Conservation (phyloP, 2,888 invertebrate species). For the Macrophya alboannulata region DNA sequence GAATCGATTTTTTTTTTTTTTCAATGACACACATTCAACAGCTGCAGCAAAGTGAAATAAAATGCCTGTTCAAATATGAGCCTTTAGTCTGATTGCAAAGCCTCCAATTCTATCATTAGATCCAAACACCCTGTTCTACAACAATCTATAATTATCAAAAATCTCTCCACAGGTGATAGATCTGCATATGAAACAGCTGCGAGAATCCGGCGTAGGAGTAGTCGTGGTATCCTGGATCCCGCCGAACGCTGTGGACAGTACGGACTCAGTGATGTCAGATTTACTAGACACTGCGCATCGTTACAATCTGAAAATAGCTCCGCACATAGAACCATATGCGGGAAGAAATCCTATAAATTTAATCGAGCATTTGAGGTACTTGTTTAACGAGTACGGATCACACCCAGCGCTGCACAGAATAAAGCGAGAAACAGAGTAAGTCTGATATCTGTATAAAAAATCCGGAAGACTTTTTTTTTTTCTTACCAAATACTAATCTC, state of each 20-base stretch:
- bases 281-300: slow-evolving; percentile 79
- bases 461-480: not conserved
- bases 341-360: slow-evolving; percentile 81
- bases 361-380: slow-evolving; percentile 79
- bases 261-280: slow-evolving; percentile 78
- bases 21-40: no score
- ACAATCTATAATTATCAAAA: not conserved
- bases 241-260: slow-evolving; percentile 76
- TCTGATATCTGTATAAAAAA: slow-evolving; percentile 9
- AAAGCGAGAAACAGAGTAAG: slow-evolving; percentile 77
- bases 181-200: slow-evolving; percentile 84
- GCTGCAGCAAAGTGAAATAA: no score
- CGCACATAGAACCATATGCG: slow-evolving; percentile 84
- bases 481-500: not conserved
- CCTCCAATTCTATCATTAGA: no score
- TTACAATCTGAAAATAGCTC: slow-evolving; percentile 82
- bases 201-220: slow-evolving; percentile 83
- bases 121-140: no score
- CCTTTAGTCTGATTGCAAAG: no score
- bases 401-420: slow-evolving; percentile 83
- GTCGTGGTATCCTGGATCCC: slow-evolving; percentile 83
- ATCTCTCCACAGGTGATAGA: slow-evolving; percentile 79
- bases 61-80: no score
- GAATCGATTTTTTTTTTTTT: no score
- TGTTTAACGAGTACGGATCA: slow-evolving; percentile 80